Evolutionary conservation across 2,888 invertebrate genomes (phyloP), one percentile per base, ranked within the genome.

Genomic region (Miltochrista miniata): DNA sequence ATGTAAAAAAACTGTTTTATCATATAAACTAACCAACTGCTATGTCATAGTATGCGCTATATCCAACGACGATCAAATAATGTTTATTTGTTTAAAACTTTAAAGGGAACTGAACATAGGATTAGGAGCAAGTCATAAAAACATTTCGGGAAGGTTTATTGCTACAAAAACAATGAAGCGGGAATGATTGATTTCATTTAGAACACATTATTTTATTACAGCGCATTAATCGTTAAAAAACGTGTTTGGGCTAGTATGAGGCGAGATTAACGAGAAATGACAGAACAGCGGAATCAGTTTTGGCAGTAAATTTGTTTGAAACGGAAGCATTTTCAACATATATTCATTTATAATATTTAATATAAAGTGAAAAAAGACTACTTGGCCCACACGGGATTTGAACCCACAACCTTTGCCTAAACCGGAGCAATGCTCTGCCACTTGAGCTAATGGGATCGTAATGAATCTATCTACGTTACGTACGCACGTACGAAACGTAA

Each of bases 121-220:
- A 47, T 40, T 33, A 35, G 34, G 9, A 10, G 14, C 33, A 31
- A 29, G 15, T 13, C 40, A 35, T 39, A 47, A 40, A 40, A 35
- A 34, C 33, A 14, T 33, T 18, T 18, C 24, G 8, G 31, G 35
- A 40, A 34, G 35, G 36, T 51, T 51, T 40, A 51, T 31, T 33
- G 37, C 41, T 13, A 31, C 29, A 39, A 37, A 51, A 51, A 51
- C 45, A 49, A 34, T 45, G 30, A 41, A 36, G 18, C 41, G n/a
- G 13, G 36, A 36, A 51, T 45, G 51, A 51, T 45, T 41, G 41
- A 45, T 51, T 18, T 36, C 45, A 37, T 41, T 41, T 12, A 37
- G 13, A 15, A 3, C n/a, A 15, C 18, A 42, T 51, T n/a, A n/a
- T n/a, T n/a, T 51, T 51, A 50, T 50, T 45, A 38, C 40, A 15